Percentiles rank a stretch among this genome's conserved stretches.
Evolutionary conservation across 2,888 invertebrate genomes (phyloP).

Genomic region (Tetranychus piercei): DNA sequence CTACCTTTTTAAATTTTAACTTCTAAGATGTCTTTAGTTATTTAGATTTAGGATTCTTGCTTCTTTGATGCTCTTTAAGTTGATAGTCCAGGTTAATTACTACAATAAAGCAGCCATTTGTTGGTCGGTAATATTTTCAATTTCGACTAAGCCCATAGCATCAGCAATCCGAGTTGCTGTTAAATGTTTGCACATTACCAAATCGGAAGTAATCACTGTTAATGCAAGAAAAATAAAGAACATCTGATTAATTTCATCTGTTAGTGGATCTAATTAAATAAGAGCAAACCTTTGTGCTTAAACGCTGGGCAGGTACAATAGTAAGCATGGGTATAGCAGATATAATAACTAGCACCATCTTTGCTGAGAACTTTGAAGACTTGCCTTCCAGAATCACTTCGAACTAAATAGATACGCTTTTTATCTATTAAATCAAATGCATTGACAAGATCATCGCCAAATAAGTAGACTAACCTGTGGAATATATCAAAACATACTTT

Average conservation of each 20-base stretch:
- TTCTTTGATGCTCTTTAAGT: neutral
- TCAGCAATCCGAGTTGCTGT: conserved; percentile 1
- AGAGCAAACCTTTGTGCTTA: conserved; percentile 6
- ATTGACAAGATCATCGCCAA: neutral
- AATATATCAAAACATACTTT: neutral
- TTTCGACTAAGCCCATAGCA: conserved; percentile 4
- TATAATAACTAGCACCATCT: neutral
- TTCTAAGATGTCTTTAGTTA: too few species aligned
- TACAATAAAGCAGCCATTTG: neutral
- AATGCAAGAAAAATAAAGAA: neutral
- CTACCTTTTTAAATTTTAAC: neutral
- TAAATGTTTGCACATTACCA: conserved; percentile 11
- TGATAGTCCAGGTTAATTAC: neutral
- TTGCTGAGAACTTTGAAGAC: neutral
- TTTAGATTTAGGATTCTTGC: too few species aligned
- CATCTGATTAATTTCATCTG: neutral
- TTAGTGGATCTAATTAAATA: neutral
- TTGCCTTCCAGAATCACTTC: neutral
- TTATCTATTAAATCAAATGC: conserved; percentile 1
- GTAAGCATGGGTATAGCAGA: neutral
- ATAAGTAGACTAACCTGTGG: neutral
- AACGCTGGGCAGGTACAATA: conserved; percentile 8
- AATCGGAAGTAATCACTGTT: neutral
- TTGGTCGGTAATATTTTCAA: neutral
- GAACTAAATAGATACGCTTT: conserved; percentile 1